A percentile compares a stretch with the other conserved stretches of the same genome.
Evolutionary conservation across 2,113 vertebrate species (phyloP).

Genomic region (Cryptomyrus ogoouensis): DNA sequence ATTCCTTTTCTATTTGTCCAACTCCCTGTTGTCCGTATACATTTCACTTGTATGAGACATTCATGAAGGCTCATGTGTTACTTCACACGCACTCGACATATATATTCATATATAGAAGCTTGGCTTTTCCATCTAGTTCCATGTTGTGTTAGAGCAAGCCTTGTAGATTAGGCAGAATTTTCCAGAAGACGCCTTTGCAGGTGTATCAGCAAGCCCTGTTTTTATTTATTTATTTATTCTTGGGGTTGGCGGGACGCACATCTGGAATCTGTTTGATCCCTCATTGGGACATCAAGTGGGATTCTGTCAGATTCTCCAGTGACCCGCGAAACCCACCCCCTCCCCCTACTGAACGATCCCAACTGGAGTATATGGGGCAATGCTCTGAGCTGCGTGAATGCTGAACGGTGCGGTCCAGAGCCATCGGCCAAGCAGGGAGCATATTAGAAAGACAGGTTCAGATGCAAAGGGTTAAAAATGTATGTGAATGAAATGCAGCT

Average conservation of each 20-base stretch:
- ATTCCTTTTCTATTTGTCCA: background rate
- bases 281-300: background rate
- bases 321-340: background rate
- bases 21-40: background rate
- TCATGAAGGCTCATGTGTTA: background rate
- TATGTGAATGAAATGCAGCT: conserved; percentile 1
- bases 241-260: background rate
- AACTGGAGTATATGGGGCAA: background rate
- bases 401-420: background rate
- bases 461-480: background rate
- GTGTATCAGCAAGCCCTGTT: background rate
- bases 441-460: background rate
- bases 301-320: background rate
- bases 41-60: background rate
- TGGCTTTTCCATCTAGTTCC: background rate
- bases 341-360: background rate
- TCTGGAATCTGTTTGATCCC: background rate
- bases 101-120: background rate
- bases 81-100: background rate
- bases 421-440: background rate
- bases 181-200: background rate
- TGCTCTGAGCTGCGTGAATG: background rate
- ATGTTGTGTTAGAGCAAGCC: background rate
- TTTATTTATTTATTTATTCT: conserved; percentile 27
- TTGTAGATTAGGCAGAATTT: background rate